These are phyloP conservation scores for Trichonephila clavata DNA, from an alignment of 1,140 invertebrate genomes.

Conservation along the genomic window DNA sequence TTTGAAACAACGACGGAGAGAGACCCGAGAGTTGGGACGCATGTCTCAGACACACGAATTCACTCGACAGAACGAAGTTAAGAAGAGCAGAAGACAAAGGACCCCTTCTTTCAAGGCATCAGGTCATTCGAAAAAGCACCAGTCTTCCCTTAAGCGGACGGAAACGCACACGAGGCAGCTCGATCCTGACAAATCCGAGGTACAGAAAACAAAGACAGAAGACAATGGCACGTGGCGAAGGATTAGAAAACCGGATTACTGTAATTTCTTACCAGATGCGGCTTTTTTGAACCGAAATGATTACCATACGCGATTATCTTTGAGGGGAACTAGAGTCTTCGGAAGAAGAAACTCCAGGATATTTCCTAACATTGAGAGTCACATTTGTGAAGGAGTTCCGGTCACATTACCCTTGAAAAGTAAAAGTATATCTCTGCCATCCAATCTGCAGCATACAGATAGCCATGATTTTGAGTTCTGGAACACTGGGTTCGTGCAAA, in stretches of 20 bases:
- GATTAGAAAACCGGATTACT: conserved; percentile 28
- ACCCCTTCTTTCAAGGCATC: neutral
- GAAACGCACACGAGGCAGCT: neutral
- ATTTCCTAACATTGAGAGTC: conserved; percentile 1
- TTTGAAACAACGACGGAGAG: conserved; percentile 44
- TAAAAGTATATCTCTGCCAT: conserved; percentile 52
- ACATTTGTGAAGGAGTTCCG: neutral
- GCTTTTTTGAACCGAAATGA: conserved; percentile 38
- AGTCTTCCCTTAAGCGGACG: neutral
- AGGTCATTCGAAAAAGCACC: neutral
- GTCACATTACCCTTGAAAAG: neutral
- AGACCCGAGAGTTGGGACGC: neutral
- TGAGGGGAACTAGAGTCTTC: conserved; percentile 49
- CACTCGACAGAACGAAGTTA: neutral
- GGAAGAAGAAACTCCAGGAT: conserved; percentile 1
- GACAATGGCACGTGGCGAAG: neutral
- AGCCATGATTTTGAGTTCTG: conserved; percentile 57
- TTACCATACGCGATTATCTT: conserved; percentile 27
- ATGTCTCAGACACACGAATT: conserved; percentile 43
- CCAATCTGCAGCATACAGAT: neutral
- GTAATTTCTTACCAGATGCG: neutral
- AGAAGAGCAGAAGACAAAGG: conserved; percentile 6
- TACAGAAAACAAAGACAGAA: neutral
- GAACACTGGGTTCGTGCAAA: conserved; percentile 52
- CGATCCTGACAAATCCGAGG: neutral